Evolutionary conservation across 2,888 invertebrate genomes (phyloP), one percentile per base, ranked within the genome.

Genomic region (Euzetes globulus): DNA sequence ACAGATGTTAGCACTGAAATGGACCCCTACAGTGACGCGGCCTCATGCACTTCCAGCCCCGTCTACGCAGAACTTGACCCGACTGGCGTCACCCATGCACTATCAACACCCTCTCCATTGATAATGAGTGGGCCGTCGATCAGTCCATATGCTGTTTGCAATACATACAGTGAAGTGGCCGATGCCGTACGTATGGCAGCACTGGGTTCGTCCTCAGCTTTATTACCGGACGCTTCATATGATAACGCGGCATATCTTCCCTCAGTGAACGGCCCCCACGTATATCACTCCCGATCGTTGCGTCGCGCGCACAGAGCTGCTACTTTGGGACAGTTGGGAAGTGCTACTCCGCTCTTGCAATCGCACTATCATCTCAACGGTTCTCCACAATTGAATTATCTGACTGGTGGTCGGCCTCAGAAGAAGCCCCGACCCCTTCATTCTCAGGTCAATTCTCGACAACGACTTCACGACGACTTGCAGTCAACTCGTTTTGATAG

Each of bases 51-150:
- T n/a, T 74, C 74, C 15, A 77, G 77, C 60, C 75, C 77, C 5
- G 77, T 77, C 11, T 77, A 77, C 29, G 77, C 77, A 41, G 77
- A 77, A 75, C 41, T 76, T n/a, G 76, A 76, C 52, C 65, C 75
- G 5, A 29, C 71, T 25, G 75, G 72, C 47, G 50, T 55, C 1
- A 47, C 58, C 73, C 22, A 72, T 19, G 47, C 72, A 6, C 71
- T 70, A 19, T 45, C 76, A 50, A 45, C 52, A 19, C 29, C 74
- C 19, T 52, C 50, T 1, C 71, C 71, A 25, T n/a, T 50, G 27
- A 50, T 52, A 71, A 19, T 71, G 15, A 33, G 29, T 13, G 71
- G 71, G 5, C 50, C 71, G n/a, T 70, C 68, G 2, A 41, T 76
- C 52, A 73, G 60, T 55, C 76, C 77, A 15, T 77, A 77, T 41